These are phyloP conservation scores for Ennomos quercinarius DNA, from an alignment of 2,888 invertebrate genomes.

Conservation along the genomic window DNA sequence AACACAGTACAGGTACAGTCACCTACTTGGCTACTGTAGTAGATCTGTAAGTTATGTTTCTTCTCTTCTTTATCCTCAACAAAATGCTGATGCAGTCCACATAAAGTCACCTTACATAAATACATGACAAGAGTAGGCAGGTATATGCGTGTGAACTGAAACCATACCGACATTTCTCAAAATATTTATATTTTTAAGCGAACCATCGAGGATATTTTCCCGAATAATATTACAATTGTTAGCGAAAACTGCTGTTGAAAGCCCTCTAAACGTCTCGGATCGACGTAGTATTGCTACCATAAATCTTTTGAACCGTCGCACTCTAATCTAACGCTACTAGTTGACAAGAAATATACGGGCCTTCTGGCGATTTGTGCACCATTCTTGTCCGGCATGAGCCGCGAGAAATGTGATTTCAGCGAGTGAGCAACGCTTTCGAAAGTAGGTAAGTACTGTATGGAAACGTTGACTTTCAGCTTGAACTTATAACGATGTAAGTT, in stretches of 20 bases:
- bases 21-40: too few relatives aligned
- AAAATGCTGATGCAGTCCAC: too few relatives aligned
- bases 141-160: too few relatives aligned
- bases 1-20: too few relatives aligned
- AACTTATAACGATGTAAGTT: slow-evolving; percentile 50
- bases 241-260: slow-evolving; percentile 43
- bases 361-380: slow-evolving; percentile 60
- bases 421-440: slow-evolving; percentile 26
- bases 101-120: too few relatives aligned
- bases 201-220: slow-evolving; percentile 11
- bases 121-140: too few relatives aligned
- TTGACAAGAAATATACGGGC: slow-evolving; percentile 68
- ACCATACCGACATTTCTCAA: too few relatives aligned
- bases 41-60: too few relatives aligned
- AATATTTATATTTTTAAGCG: too few relatives aligned
- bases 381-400: slow-evolving; percentile 48
- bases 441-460: slow-evolving; percentile 21
- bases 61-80: too few relatives aligned
- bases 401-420: slow-evolving; percentile 43
- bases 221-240: slow-evolving; percentile 39
- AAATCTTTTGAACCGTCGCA: slow-evolving; percentile 67
- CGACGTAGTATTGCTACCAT: slow-evolving; percentile 70
- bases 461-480: slow-evolving; percentile 21
- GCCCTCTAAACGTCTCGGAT: slow-evolving; percentile 59
- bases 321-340: slow-evolving; percentile 69